Percentiles rank a stretch among this genome's conserved stretches.
phyloP scores from a whole-genome alignment of 2,888 invertebrate species.

The Machimus atricapillus region DNA sequence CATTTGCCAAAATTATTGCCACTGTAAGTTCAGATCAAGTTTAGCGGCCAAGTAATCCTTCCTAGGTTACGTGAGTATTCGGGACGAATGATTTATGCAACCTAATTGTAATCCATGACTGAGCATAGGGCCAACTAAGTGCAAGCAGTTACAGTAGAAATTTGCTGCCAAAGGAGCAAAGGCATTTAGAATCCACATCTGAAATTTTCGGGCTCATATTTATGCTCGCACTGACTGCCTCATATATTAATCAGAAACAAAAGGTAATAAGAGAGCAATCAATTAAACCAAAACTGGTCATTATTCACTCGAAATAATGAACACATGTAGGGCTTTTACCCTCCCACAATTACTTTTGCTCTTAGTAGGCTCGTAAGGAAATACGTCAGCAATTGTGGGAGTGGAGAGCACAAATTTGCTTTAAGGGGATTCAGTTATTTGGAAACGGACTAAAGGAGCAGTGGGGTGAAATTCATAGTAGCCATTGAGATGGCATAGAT shows the following conservation, averaged over 20 bases:
- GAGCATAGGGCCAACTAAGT: conserved; percentile 7
- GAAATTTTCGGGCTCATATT: conserved; percentile 21
- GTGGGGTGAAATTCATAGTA: conserved; percentile 39
- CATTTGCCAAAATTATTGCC: neutral
- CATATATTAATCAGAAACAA: conserved; percentile 40
- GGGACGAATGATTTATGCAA: conserved; percentile 26
- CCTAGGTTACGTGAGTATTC: neutral
- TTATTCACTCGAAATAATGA: conserved; percentile 37
- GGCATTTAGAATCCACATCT: neutral
- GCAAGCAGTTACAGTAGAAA: conserved; percentile 19
- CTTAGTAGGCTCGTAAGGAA: neutral
- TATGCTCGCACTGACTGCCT: neutral
- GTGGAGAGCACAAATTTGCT: neutral
- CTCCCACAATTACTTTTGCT: conserved; percentile 10
- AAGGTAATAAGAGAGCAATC: conserved; percentile 42
- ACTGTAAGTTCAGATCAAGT: neutral
- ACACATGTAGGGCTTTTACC: conserved; percentile 24
- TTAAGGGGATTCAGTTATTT: conserved; percentile 7
- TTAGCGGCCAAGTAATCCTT: neutral
- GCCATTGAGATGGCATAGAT: conserved; percentile 41
- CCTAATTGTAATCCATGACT: conserved; percentile 26
- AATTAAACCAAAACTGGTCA: conserved; percentile 40
- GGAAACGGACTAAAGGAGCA: neutral
- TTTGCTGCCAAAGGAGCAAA: neutral
- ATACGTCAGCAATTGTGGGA: neutral